Evolutionary conservation across 2,888 invertebrate genomes (phyloP).

Genomic region (Ptilodon capucinus): DNA sequence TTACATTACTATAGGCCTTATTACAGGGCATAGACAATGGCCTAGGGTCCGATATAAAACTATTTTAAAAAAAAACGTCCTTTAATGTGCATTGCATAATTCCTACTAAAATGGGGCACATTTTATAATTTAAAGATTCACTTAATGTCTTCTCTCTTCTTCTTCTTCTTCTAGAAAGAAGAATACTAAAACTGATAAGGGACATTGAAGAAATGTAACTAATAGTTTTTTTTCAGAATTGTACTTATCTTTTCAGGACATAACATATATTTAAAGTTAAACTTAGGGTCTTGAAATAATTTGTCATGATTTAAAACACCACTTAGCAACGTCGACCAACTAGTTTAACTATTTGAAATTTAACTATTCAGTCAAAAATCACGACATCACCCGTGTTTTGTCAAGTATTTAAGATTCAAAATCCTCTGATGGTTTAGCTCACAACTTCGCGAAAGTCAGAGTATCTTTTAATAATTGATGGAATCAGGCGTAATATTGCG

Average conservation of each 20-base stretch:
- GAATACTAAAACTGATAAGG: too few relatives aligned
- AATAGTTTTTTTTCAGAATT: too few relatives aligned
- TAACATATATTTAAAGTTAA: slow-evolving; percentile 8
- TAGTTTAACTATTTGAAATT: slow-evolving; percentile 28
- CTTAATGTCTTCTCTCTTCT: too few relatives aligned
- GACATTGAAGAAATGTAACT: too few relatives aligned
- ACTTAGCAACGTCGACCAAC: slow-evolving; percentile 4
- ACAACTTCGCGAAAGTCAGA: too few relatives aligned
- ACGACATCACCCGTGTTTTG: slow-evolving; percentile 4
- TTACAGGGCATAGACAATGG: slow-evolving; percentile 1
- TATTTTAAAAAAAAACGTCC: slow-evolving; percentile 19
- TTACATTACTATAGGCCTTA: slow-evolving; percentile 38
- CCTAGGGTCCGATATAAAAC: background rate
- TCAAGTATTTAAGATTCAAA: background rate
- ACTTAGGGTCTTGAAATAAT: background rate
- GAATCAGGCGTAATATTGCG: too few relatives aligned
- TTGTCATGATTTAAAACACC: slow-evolving; percentile 6
- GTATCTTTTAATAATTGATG: too few relatives aligned
- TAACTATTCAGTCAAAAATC: slow-evolving; percentile 37
- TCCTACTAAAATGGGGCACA: too few relatives aligned
- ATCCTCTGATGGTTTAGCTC: background rate
- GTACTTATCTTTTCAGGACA: slow-evolving; percentile 14
- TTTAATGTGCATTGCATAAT: too few relatives aligned
- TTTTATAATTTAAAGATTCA: too few relatives aligned
- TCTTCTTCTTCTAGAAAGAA: too few relatives aligned